These are phyloP conservation scores for Entelurus aequoreus DNA, from an alignment of 2,113 vertebrate genomes.

Conservation along the genomic window DNA sequence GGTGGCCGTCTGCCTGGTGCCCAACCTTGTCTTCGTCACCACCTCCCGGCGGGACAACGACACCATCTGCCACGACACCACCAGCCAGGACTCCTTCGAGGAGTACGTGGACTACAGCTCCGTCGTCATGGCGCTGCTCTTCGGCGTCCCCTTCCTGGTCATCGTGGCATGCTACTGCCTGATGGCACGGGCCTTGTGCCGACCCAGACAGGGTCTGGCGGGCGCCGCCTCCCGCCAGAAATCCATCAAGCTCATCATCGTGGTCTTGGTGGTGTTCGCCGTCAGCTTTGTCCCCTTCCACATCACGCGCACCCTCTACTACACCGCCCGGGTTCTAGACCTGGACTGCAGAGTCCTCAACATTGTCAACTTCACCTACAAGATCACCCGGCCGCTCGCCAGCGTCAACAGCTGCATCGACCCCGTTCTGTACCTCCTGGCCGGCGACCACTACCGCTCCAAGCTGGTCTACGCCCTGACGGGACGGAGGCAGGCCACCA, in stretches of 20 bases:
- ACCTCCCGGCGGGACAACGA: slow-evolving; percentile 74
- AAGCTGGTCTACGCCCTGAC: slow-evolving; percentile 58
- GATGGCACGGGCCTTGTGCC: slow-evolving; percentile 79
- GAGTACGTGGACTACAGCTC: slow-evolving; percentile 85
- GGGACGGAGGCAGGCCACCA: neutral
- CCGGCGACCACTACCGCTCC: slow-evolving; percentile 79
- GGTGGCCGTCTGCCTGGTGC: slow-evolving; percentile 79
- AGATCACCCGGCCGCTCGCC: slow-evolving; percentile 88
- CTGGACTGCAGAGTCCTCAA: slow-evolving; percentile 78
- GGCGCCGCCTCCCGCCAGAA: slow-evolving; percentile 62
- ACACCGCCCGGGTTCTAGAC: slow-evolving; percentile 74
- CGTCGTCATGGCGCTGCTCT: slow-evolving; percentile 81
- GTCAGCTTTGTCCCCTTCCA: slow-evolving; percentile 92
- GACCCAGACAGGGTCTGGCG: slow-evolving; percentile 44
- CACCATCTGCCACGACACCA: slow-evolving; percentile 91
- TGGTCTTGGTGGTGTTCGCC: slow-evolving; percentile 83
- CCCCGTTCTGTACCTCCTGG: slow-evolving; percentile 88
- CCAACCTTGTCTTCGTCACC: slow-evolving; percentile 88
- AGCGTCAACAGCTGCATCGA: slow-evolving; percentile 92
- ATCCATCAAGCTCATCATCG: slow-evolving; percentile 81
- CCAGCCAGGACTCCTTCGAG: slow-evolving; percentile 74
- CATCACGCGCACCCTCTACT: slow-evolving; percentile 87
- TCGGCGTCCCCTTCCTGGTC: slow-evolving; percentile 82
- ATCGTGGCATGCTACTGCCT: slow-evolving; percentile 83
- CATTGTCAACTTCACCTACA: slow-evolving; percentile 85